These are phyloP conservation scores for Adineta ricciae DNA, from an alignment of 2,888 invertebrate genomes.

Conservation along the genomic window DNA sequence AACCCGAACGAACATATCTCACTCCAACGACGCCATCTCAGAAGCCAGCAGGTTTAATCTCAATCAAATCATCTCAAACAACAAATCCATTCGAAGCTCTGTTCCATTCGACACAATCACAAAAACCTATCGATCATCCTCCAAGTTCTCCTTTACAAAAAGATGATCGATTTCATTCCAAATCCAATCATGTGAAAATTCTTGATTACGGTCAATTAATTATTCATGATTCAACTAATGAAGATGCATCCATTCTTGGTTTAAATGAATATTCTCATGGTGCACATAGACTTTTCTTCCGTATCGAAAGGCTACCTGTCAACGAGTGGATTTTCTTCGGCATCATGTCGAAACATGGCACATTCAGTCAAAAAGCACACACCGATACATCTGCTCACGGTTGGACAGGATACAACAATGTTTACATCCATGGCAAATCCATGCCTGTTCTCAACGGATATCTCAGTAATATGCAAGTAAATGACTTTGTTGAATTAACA, in stretches of 20 bases:
- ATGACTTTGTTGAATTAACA: slow-evolving; percentile 3
- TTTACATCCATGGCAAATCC: not conserved
- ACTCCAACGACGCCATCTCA: not conserved
- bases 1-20: not conserved
- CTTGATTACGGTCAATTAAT: not conserved
- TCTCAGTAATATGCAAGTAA: not conserved
- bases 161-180: not conserved
- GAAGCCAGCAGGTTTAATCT: not conserved
- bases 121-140: not conserved
- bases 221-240: not conserved
- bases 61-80: not conserved
- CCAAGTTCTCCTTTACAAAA: not conserved
- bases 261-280: not conserved
- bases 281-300: not conserved
- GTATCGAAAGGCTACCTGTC: not conserved
- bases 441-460: not conserved
- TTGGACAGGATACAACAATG: not conserved
- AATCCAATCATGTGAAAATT: not conserved
- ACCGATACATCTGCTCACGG: not conserved
- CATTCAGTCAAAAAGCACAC: not conserved
- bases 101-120: no score
- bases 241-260: not conserved
- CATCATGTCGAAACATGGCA: not conserved
- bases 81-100: no score
- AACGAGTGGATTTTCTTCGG: not conserved